Percentiles rank a stretch among this genome's conserved stretches.
Evolutionary conservation across 1,140 invertebrate genomes (phyloP).

Genomic region (Idris sp.): DNA sequence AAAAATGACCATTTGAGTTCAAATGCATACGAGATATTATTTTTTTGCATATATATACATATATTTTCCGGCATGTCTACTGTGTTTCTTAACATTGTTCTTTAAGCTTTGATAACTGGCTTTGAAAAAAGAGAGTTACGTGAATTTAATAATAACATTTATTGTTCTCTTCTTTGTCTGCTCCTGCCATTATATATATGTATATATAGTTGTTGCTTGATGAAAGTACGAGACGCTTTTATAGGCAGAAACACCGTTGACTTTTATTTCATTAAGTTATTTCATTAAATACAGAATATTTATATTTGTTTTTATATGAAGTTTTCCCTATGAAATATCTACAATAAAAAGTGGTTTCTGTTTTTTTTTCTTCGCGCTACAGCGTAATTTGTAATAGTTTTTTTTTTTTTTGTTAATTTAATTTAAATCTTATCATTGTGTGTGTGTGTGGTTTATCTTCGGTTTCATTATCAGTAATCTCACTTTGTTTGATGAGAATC

Average conservation of each 20-base stretch:
- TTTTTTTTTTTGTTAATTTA: constrained; percentile 44
- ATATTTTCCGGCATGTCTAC: constrained; percentile 3
- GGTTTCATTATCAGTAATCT: constrained; percentile 72
- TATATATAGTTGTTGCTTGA: constrained; percentile 52
- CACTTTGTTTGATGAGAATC: constrained; percentile 74
- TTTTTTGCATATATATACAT: constrained; percentile 52
- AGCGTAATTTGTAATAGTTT: constrained; percentile 62
- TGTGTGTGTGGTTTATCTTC: constrained; percentile 2
- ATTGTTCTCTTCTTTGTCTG: background rate
- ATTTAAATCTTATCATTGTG: constrained; percentile 34
- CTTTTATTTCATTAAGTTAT: constrained; percentile 75
- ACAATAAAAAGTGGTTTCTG: constrained; percentile 78
- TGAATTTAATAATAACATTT: too few species aligned
- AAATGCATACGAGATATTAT: constrained; percentile 48
- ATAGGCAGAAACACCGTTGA: constrained; percentile 78
- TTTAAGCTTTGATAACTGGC: too few species aligned
- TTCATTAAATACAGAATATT: constrained; percentile 74
- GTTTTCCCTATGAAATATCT: constrained; percentile 76
- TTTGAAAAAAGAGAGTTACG: too few species aligned
- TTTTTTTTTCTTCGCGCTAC: constrained; percentile 67
- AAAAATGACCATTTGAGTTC: constrained; percentile 53
- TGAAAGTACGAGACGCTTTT: constrained; percentile 69
- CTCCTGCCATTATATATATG: constrained; percentile 35
- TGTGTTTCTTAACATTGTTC: too few species aligned
- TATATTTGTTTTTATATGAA: constrained; percentile 69